Base-by-base conservation (phyloP, 2,888 invertebrate species). In the Stratiomys singularior region DNA sequence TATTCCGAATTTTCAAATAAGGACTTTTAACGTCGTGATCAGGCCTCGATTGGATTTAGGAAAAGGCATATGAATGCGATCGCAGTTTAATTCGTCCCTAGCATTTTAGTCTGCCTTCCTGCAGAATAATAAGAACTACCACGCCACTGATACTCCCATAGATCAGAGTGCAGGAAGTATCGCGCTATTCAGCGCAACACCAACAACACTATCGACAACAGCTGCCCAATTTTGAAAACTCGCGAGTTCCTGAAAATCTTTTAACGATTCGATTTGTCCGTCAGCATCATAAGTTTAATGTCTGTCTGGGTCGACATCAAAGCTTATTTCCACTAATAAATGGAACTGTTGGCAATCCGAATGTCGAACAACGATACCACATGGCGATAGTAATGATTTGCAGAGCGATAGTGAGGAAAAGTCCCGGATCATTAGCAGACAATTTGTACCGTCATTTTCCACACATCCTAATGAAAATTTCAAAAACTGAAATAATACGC, bases 201-300 rank as follows among this genome's bases (percentile, higher is more conserved):
- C 37, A 3, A 37, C 37, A 37, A 3, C 37, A 37, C 37, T 15
- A 60, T 23, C 37, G 2, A 15, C 72, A 28, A 28, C 74, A 58
- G 37, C 60, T 74, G 74, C 60, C 58, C 74, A 74, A n/a, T 58
- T 74, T 58, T 18, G 23, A 58, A 56, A 74, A 58, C 37, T 37
- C 23, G n/a, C 44, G 23, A 74, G 74, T 74, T 74, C 74, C 74
- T 58, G 74, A 74, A 74, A 74, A 74, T 74, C 74, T 74, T 74
- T 74, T 74, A 74, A 74, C 60, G 74, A 74, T 60, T 37, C 18
- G 60, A 74, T 74, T 74, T 74, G 60, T 74, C 74, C 74, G 60
- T 74, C 60, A 58, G 23, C 74, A 74, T 60, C 18, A 30, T 37
- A 58, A 56, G 72, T 58, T 58, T 72, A 74, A 74, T 44, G 58